Evolutionary conservation across 1,140 invertebrate genomes (phyloP), one percentile per base, ranked within the genome.

Genomic region (Oscheius sp.): DNA sequence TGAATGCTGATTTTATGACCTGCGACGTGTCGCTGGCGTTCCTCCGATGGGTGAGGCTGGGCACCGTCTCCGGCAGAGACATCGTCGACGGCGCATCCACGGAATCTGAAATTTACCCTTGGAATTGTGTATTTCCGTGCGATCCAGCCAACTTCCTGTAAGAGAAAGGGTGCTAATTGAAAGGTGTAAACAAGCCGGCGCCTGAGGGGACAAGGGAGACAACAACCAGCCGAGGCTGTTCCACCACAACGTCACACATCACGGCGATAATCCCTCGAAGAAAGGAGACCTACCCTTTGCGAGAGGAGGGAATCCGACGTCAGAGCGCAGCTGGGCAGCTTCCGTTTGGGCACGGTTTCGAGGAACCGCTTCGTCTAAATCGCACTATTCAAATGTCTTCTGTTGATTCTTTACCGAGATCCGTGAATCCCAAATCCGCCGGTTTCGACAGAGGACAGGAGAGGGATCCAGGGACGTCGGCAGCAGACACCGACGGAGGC

Each of bases 1-100:
- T 67, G 72, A 74, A 74, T 15, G 72, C 72, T 20, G 64, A 68
- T 20, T 45, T 73, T 4, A 64, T 42, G 29, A 74, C 23, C n/a
- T 66, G 64, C 18, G 52, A 49, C 10, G 49, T 67, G 28, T 74
- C 72, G 29, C 35, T 62, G n/a, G 55, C 42, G 38, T 74, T 74
- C 42, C 66, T 35, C 29, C 55, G 35, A 23, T 71, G 69, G 20
- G 4, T 23, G 15, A 20, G 49, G 23, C 15, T 26, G 23, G 15
- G 15, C 7, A 26, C 15, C 15, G 49, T 23, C 15, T 4, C 7
- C 4, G 49, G 49, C 7, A 55, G 49, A 26, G 49, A 55, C 49
- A 55, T 55, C 4, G 49, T 55, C 7, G 7, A 13, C 15, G 49
- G 49, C 4, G 49, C 49, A 13, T 55, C 49, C 28, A 23, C n/a